phyloP scores from a whole-genome alignment of 1,140 invertebrate genomes.

The Drosophila ananassae region DNA sequence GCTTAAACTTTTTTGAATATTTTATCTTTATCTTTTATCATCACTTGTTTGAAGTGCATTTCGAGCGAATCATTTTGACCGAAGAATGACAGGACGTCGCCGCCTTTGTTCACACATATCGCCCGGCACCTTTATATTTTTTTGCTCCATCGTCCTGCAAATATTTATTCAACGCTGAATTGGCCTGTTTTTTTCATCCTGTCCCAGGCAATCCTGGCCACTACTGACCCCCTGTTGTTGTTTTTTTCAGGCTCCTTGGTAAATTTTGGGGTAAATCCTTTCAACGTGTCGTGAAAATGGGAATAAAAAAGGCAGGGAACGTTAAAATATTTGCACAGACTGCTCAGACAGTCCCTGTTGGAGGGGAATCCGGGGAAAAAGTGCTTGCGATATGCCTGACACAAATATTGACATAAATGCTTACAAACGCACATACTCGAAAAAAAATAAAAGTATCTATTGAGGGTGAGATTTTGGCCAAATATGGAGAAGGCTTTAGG shows the following conservation, averaged over 20 bases:
- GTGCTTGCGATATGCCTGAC: conserved; percentile 59
- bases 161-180: conserved; percentile 46
- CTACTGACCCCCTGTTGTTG: conserved; percentile 30
- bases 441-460: background rate
- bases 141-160: conserved; percentile 14
- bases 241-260: conserved; percentile 31
- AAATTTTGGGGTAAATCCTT: conserved; percentile 61
- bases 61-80: conserved; percentile 16
- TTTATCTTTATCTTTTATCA: background rate
- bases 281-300: conserved; percentile 73
- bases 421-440: conserved; percentile 27
- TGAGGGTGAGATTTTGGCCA: conserved; percentile 6
- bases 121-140: conserved; percentile 6
- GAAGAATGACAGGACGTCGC: conserved; percentile 20
- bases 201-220: background rate
- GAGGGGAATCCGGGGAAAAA: background rate
- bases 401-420: conserved; percentile 73
- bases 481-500: background rate
- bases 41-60: background rate
- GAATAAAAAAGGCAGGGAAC: conserved; percentile 25
- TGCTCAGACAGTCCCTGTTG: conserved; percentile 35
- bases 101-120: conserved; percentile 25
- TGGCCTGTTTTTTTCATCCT: conserved; percentile 19
- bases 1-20: background rate
- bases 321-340: conserved; percentile 76